These are phyloP conservation scores for Emmelina monodactyla DNA, from an alignment of 2,888 invertebrate genomes.

Conservation along the genomic window DNA sequence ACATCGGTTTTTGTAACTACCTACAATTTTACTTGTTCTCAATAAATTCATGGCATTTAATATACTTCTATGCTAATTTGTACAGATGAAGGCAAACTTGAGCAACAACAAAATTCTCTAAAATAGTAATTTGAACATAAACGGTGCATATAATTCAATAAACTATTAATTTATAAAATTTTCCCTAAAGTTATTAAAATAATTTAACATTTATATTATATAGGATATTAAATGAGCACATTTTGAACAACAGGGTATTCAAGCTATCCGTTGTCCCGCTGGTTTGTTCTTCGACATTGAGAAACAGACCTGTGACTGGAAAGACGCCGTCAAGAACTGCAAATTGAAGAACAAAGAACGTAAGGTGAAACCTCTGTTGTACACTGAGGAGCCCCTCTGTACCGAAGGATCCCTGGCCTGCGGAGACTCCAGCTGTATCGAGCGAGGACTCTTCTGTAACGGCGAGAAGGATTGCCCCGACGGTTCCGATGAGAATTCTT, in stretches of 20 bases:
- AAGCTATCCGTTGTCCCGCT: conserved; percentile 92
- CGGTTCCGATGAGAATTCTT: conserved; percentile 90
- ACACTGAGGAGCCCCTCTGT: conserved; percentile 90
- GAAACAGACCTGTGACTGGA: conserved; percentile 96
- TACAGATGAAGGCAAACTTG: too few species aligned
- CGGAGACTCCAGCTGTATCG: conserved; percentile 86
- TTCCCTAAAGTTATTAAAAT: too few species aligned
- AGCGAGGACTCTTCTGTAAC: conserved; percentile 91
- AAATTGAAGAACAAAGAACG: conserved; percentile 89
- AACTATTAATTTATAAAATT: too few species aligned
- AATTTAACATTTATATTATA: too few species aligned
- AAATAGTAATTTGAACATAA: too few species aligned
- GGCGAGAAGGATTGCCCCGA: conserved; percentile 89
- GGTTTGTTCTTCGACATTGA: conserved; percentile 93
- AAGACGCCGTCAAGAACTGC: conserved; percentile 92
- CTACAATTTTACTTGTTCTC: too few species aligned
- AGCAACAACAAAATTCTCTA: too few species aligned
- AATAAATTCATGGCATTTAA: too few species aligned
- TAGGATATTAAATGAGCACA: too few species aligned
- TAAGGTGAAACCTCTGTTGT: conserved; percentile 84
- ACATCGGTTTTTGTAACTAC: too few species aligned
- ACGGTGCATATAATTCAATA: too few species aligned
- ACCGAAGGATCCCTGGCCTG: conserved; percentile 87
- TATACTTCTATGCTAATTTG: too few species aligned
- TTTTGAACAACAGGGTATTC: conserved; percentile 73